A percentile compares a stretch with the other conserved stretches of the same genome.
These are phyloP conservation scores for Choloepus hoffmanni DNA, from an alignment of 2,113 vertebrate genomes.

Conservation along the genomic window DNA sequence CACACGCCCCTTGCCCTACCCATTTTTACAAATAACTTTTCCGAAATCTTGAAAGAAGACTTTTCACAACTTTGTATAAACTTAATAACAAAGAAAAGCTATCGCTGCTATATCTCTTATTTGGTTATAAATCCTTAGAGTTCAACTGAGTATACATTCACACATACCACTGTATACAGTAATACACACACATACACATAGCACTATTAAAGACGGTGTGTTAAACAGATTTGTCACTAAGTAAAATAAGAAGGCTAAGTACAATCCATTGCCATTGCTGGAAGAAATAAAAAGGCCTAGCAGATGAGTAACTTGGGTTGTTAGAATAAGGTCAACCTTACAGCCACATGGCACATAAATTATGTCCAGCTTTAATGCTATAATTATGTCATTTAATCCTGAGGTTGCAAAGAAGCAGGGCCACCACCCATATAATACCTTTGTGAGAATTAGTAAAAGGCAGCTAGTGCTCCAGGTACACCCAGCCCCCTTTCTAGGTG, in stretches of 20 bases:
- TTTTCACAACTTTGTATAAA: slow-evolving; percentile 10
- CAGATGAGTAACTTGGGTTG: background rate
- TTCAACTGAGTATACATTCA: background rate
- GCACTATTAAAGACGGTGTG: background rate
- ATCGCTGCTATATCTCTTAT: background rate
- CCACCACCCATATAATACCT: background rate
- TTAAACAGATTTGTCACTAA: background rate
- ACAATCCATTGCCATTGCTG: background rate
- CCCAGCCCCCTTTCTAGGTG: background rate
- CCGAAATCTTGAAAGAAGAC: slow-evolving; percentile 35
- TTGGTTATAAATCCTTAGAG: slow-evolving; percentile 45
- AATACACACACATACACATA: background rate
- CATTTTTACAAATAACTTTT: slow-evolving; percentile 32
- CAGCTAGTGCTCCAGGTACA: background rate
- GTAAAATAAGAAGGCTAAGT: background rate
- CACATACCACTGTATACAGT: background rate
- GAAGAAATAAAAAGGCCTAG: background rate
- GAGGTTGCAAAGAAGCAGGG: background rate
- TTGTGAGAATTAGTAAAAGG: slow-evolving; percentile 37
- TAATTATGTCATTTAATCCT: background rate
- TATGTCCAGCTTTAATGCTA: background rate
- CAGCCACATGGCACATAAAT: background rate
- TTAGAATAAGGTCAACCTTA: background rate
- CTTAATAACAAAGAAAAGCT: background rate
- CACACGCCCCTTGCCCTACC: background rate